These are phyloP conservation scores for Jordanella pulchra DNA, from an alignment of 2,797 vertebrate species.

Conservation along the genomic window DNA sequence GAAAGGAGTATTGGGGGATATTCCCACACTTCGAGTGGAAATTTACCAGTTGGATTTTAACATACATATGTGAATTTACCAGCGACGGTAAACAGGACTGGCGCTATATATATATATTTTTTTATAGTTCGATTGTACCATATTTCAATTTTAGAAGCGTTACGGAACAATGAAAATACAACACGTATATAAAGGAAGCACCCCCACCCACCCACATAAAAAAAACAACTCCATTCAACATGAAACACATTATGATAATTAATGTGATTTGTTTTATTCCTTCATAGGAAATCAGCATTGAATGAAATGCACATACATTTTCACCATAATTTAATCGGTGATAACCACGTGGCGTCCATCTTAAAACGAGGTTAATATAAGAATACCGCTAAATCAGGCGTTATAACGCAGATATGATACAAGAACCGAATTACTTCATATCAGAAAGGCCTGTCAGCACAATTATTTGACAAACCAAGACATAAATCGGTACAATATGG, in stretches of 20 bases:
- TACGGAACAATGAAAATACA: neutral
- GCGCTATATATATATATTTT: neutral
- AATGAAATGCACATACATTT: neutral
- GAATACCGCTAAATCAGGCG: constrained; percentile 2
- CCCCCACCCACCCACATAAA: neutral
- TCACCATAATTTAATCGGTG: neutral
- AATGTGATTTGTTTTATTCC: neutral
- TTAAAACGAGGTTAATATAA: constrained; percentile 28
- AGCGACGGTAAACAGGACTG: neutral
- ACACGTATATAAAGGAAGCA: neutral
- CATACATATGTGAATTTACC: neutral
- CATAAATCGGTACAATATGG: constrained; percentile 2
- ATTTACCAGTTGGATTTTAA: constrained; percentile 47
- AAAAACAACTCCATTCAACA: neutral
- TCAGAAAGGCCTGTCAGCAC: neutral
- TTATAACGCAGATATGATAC: neutral
- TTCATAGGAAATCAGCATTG: neutral
- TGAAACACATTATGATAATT: neutral
- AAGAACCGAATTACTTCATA: neutral
- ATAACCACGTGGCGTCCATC: constrained; percentile 19
- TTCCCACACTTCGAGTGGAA: constrained; percentile 53
- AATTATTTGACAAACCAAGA: neutral
- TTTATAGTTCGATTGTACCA: neutral
- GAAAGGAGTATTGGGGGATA: constrained; percentile 26
- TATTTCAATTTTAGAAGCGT: neutral